A percentile compares a stretch with the other conserved stretches of the same genome.
Conservation (phyloP, 2,797 vertebrate species). For the Glossophaga mutica region DNA sequence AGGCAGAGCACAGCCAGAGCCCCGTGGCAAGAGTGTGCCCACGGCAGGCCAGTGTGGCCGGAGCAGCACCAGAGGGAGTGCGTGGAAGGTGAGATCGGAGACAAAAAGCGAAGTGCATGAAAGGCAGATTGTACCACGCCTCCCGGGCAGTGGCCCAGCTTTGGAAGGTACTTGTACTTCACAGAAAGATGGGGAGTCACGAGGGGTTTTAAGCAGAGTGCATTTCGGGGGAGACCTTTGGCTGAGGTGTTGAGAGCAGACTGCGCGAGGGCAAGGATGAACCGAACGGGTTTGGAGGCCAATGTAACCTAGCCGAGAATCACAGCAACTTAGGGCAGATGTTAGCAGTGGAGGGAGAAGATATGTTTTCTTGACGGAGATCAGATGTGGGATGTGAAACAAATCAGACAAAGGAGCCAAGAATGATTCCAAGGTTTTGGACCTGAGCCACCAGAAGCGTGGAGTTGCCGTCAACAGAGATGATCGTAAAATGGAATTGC, state of each 20-base stretch:
- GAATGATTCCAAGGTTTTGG: not conserved
- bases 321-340: not conserved
- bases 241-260: not conserved
- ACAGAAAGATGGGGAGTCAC: not conserved
- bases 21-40: not conserved
- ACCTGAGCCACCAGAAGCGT: not conserved
- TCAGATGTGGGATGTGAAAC: not conserved
- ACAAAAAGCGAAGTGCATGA: rapidly evolving
- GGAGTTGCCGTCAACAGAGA: not conserved
- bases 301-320: not conserved
- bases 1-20: not conserved
- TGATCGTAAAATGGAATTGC: not conserved
- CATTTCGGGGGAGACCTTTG: not conserved
- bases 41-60: not conserved
- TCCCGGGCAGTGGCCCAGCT: not conserved
- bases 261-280: not conserved
- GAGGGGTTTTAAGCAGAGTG: not conserved
- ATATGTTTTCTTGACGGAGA: not conserved
- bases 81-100: not conserved
- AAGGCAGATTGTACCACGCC: not conserved
- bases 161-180: not conserved
- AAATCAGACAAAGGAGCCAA: not conserved
- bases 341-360: not conserved
- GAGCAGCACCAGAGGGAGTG: not conserved
- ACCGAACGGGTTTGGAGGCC: not conserved